These are phyloP conservation scores for Geopemphigus sp. DNA, from an alignment of 1,140 invertebrate genomes.

Conservation along the genomic window DNA sequence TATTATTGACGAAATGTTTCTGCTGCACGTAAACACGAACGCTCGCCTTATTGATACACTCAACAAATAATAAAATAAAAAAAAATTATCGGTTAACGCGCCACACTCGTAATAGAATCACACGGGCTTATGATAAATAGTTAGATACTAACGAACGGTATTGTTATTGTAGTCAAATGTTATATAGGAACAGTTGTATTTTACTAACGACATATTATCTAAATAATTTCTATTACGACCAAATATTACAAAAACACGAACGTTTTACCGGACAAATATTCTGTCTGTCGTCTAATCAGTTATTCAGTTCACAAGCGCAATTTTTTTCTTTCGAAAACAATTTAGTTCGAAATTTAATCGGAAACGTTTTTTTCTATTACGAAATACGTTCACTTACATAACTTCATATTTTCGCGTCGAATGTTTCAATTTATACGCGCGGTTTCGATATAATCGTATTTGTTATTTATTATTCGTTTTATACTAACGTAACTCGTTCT, in stretches of 20 bases:
- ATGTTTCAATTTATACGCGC: too few species aligned
- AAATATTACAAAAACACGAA: not conserved
- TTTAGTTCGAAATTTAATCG: too few species aligned
- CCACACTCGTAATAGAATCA: constrained; percentile 2
- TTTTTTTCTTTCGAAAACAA: too few species aligned
- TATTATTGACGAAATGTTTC: too few species aligned
- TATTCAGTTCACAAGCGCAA: not conserved
- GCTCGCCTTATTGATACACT: too few species aligned
- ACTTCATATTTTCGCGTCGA: too few species aligned
- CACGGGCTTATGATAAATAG: not conserved
- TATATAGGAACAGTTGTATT: not conserved
- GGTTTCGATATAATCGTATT: too few species aligned
- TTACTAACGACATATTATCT: constrained; percentile 32
- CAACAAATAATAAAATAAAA: not conserved
- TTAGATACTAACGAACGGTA: constrained; percentile 2
- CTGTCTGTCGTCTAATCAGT: not conserved
- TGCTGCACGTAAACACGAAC: too few species aligned
- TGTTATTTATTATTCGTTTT: too few species aligned
- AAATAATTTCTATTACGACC: not conserved
- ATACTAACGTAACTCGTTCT: too few species aligned
- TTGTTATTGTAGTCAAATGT: constrained; percentile 11
- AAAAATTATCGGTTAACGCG: constrained; percentile 2
- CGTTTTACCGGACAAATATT: not conserved
- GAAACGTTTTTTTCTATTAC: too few species aligned
- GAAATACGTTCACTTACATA: too few species aligned